Evolutionary conservation across 2,888 invertebrate genomes (phyloP), one percentile per base, ranked within the genome.

Genomic region (Galerucella calmariensis): DNA sequence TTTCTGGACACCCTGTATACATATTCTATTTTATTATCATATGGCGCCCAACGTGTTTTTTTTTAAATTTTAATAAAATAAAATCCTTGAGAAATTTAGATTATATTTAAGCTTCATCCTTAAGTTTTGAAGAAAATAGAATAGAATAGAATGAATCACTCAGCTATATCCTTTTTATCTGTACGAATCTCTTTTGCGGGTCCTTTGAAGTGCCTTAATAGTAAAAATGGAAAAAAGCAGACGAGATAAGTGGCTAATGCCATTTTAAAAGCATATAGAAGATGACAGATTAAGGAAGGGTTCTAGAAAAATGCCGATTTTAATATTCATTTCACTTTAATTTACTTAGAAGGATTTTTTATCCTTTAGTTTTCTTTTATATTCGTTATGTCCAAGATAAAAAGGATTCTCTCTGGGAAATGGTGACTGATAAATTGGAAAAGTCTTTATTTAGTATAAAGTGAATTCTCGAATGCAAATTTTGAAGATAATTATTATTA

Each of bases 261-360:
- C 62, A 41, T 14, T 61, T 41, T 62, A 62, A 62, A 35, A 41
- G 56, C 16, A 56, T 56, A 62, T 62, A 4, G n/a, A 27, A 62
- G 62, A 10, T 62, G 41, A 62, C 62, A 62, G 62, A 41, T 62
- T 56, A 56, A n/a, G 20, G 20, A n/a, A 6, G 20, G 56, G 16
- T 56, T 20, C 16, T 16, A 20, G n/a, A 56, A 20, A 56, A 56
- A 20, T 56, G 20, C 9, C 8, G 3, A 10, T 9, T 16, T 56
- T 2, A 56, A 56, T 56, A 20, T 20, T 56, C 56, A 56, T 56
- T 16, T 56, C 20, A 56, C 20, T 56, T 14, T 53, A 53, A n/a
- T 53, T 53, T 10, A 20, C 2, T 56, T 56, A 20, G 56, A 56
- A 16, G 16, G 20, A 56, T 16, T 16, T 53, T 56, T 56, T 56